Evolutionary conservation across 2,113 vertebrate species (phyloP), one percentile per base, ranked within the genome.

Genomic region (Pao palembangensis): DNA sequence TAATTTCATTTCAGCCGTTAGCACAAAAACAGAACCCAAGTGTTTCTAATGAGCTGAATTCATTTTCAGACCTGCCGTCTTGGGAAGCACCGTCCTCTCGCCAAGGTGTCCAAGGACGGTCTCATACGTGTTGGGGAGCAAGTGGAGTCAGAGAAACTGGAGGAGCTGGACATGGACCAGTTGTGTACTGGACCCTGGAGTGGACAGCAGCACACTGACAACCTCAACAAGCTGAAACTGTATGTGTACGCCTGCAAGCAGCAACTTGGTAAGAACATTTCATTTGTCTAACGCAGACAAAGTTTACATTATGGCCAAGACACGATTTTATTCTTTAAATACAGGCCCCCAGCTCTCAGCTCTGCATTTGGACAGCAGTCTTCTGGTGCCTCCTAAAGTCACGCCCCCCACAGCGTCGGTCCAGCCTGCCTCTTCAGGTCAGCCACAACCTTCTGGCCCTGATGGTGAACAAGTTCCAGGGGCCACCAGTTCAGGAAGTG

Each of bases 51-150:
- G 48, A 53, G 31, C 10, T 43, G 55, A 51, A 14, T 55, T 2
- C 0, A 14, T 56, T 68, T 69, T 51, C 77, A 99, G 96, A 96
- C 95, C 68, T 98, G 96, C 71, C 92, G 94, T 1, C 93, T 99
- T 17, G 96, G 96, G 51, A 95, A 98, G 87, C 96, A 99, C 83
- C 93, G 95, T 64, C 95, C 96, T 42, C 92, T 99, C 82, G 93
- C 93, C 82, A 96, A 93, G 85, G 93, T 98, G 80, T 93, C 96
- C 53, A 91, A 91, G n/a, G 96, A 98, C 13, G 96, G 96, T 13
- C 91, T 98, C 11, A 89, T 98, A 78, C 91, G 80, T 0, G 95
- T 98, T 67, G 95, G 95, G 58, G 92, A 93, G 68, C 89, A 93
- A 21, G 87, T 91, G 0, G 93, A 94, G 8, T 47, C 58, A 69